Conservation (phyloP, 1,140 invertebrate species). For the Venturia canescens region DNA sequence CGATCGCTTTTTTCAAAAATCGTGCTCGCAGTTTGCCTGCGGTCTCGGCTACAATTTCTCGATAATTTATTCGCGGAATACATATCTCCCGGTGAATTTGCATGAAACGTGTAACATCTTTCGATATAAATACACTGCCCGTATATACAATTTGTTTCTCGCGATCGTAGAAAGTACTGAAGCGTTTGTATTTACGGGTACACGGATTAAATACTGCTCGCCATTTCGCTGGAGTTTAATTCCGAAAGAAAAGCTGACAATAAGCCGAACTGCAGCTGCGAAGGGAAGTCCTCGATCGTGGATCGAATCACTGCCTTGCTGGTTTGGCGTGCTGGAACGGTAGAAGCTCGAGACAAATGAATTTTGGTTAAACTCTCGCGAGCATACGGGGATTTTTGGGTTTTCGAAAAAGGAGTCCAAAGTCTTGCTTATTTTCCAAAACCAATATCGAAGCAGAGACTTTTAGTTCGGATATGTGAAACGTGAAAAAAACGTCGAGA, state of each 20-base stretch:
- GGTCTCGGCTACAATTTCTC: neutral
- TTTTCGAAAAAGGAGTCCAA: neutral
- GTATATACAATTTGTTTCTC: neutral
- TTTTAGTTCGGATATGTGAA: too few relatives aligned
- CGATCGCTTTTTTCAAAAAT: neutral
- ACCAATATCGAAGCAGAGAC: too few relatives aligned
- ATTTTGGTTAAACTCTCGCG: too few relatives aligned
- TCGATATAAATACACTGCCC: neutral
- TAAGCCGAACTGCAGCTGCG: too few relatives aligned
- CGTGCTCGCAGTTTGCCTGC: neutral
- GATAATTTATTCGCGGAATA: conserved; percentile 1
- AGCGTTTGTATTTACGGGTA: neutral
- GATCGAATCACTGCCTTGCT: too few relatives aligned
- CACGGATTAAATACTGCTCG: neutral
- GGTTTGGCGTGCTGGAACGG: too few relatives aligned
- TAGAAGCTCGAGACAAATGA: too few relatives aligned
- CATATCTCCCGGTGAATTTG: neutral
- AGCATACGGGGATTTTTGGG: neutral
- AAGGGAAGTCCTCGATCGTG: too few relatives aligned
- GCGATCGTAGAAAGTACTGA: neutral
- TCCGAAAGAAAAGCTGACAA: too few relatives aligned
- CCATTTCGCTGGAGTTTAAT: neutral
- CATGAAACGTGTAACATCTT: neutral
- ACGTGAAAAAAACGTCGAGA: neutral
- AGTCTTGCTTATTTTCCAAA: neutral